Base-by-base conservation (phyloP, 2,888 invertebrate genomes). In the Melipona bicolor region DNA sequence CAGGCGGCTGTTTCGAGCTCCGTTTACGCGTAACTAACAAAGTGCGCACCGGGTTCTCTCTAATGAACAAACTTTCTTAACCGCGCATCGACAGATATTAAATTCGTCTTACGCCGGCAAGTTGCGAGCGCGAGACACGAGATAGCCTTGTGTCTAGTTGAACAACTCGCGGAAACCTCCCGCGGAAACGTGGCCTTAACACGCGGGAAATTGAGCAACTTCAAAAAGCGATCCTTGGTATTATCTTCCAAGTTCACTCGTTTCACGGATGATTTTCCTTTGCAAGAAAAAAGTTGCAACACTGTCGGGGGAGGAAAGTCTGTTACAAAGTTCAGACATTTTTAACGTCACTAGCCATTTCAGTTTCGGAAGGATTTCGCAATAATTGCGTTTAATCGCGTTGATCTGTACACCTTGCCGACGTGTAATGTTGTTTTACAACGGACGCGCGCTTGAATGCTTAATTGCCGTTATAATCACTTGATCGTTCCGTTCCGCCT, bases 41-140 rank as follows among this genome's bases (percentile, higher is more conserved):
- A 43, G 19, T 49, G n/a, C 17, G 13, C 50, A 13, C 50, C 3
- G 21, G 9, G 6, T 13, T 64, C 27, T 11, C 59, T 54, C 21
- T 77, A 81, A 81, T 54, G 67, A 82, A 78, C 21, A 50, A 81
- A 83, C 52, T 83, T 75, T 24, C 75, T 56, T 71, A 77, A 69
- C 69, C 77, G 65, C 77, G 65, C 74, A 62, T 67, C 50, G 67
- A 78, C 84, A 78, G 64, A 83, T 72, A 84, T 75, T 74, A 71
- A 84, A 83, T 83, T 78, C 32, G 19, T 65, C 24, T 56, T 68
- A 43, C 4, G 21, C 59, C 9, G 52, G 24, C 56, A 24, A 72
- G 9, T 67, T 70, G 27, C 49, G 70, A 36, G 43, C 27, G 17
- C 0, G 54, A 59, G 52, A 52, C 61, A 49, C 15, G 19, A 11